Base-by-base conservation (phyloP, 2,797 vertebrate species). In the Gymnodraco acuticeps region DNA sequence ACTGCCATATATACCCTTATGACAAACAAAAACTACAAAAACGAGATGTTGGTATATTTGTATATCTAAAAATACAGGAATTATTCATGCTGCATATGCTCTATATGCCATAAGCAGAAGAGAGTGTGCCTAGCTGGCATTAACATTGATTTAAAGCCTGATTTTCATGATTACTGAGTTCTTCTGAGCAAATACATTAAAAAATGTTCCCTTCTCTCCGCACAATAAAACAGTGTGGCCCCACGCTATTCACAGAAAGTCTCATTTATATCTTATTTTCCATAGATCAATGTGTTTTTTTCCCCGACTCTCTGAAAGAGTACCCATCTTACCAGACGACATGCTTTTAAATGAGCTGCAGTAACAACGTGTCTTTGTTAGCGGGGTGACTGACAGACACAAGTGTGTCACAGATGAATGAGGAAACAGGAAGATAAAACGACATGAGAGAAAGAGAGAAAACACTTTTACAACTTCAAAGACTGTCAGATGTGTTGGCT, bases 311-410 rank as follows among this genome's bases (percentile, higher is more conserved):
- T 75, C 67, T 81, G 3, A 73, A 73, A 64, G 61, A 73, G 45
- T 71, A 67, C 2, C 45, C 33, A 16, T 78, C 64, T 73, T 43
- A 61, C 23, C 81, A 85, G 71, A 84, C 63, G 51, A 70, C 63
- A 62, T 74, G 64, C 60, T 80, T 87, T 83, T 79, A 81, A 85
- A 80, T 78, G 70, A 82, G 79, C 66, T 55, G 64, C 81, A 54
- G 68, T 73, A 78, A 90, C 85, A 88, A 83, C 77, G 75, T 16
- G 56, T 83, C 88, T 88, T 91, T 92, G 85, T 91, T 84, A 71
- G 66, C 0, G 47, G 31, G 71, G 68, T 86, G 83, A 89, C 70
- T 84, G 81, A 75, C 81, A 78, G 79, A 86, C 67, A 70, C 73
- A 70, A 81, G 84, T 70, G 70, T 78, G 81, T 63, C 76, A 73